Evolutionary conservation across 2,888 invertebrate genomes (phyloP).

Genomic region (Scaptomyza parva): DNA sequence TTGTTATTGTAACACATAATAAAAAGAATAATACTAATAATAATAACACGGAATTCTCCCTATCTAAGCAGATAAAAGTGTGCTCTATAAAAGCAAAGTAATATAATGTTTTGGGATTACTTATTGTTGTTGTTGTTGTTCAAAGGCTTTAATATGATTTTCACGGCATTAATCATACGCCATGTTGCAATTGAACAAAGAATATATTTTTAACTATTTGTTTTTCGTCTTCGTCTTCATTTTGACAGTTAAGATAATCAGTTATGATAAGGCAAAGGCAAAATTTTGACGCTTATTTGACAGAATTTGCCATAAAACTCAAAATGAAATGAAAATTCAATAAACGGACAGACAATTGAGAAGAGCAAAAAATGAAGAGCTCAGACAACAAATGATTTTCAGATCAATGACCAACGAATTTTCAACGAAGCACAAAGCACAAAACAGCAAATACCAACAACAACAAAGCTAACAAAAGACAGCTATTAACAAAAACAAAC

Average conservation of each 20-base stretch:
- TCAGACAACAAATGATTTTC: conserved; percentile 18
- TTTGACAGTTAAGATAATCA: conserved; percentile 63
- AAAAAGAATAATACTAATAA: conserved; percentile 54
- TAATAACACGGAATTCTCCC: conserved; percentile 50
- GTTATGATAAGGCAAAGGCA: conserved; percentile 16
- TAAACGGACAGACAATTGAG: conserved; percentile 10
- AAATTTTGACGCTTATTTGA: conserved; percentile 63
- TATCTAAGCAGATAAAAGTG: conserved; percentile 36
- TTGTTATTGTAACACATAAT: conserved; percentile 39
- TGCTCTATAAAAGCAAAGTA: conserved; percentile 30
- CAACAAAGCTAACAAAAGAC: conserved; percentile 20
- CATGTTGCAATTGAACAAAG: conserved; percentile 48
- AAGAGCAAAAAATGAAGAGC: conserved; percentile 18
- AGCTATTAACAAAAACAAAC: conserved; percentile 36
- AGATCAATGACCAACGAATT: conserved; percentile 54
- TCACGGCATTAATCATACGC: conserved; percentile 74
- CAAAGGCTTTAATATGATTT: conserved; percentile 65
- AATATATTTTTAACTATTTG: background rate
- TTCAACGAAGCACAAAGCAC: conserved; percentile 6
- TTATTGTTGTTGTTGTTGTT: background rate
- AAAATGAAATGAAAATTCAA: conserved; percentile 55
- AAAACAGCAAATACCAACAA: too few species aligned
- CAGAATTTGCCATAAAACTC: conserved; percentile 32
- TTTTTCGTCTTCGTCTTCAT: conserved; percentile 4
- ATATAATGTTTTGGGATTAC: conserved; percentile 36